phyloP scores from a whole-genome alignment of 2,888 invertebrate genomes.

The Vandiemenella viatica region DNA sequence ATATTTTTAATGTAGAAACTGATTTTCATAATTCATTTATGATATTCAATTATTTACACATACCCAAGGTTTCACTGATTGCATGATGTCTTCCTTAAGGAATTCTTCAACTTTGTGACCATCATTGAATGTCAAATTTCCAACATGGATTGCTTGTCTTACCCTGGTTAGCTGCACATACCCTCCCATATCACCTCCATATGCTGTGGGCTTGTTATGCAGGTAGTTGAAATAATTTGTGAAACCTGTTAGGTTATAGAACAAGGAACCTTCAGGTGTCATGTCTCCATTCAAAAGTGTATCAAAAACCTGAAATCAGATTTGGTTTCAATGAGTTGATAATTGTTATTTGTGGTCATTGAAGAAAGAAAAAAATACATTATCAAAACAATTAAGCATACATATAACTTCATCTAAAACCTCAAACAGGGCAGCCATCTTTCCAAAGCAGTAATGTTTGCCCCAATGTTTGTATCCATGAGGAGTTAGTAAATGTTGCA shows the following conservation, averaged over 20 bases:
- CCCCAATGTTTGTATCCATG: too few relatives aligned
- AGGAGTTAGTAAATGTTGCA: too few relatives aligned
- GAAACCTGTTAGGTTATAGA: conserved; percentile 60
- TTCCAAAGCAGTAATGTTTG: too few relatives aligned
- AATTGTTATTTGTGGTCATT: too few relatives aligned
- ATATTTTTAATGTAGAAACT: too few relatives aligned
- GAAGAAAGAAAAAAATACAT: too few relatives aligned
- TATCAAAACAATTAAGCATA: too few relatives aligned
- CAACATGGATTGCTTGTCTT: conserved; percentile 36
- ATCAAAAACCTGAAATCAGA: conserved; percentile 39
- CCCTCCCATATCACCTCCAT: conserved; percentile 27
- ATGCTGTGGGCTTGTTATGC: conserved; percentile 39
- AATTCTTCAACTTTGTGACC: conserved; percentile 36
- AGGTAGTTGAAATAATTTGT: conserved; percentile 61
- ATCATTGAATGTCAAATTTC: conserved; percentile 50
- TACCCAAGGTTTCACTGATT: conserved; percentile 35
- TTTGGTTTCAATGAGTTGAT: too few relatives aligned
- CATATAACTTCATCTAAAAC: too few relatives aligned
- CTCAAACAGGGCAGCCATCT: too few relatives aligned
- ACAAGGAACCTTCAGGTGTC: conserved; percentile 39
- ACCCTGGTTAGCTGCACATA: conserved; percentile 30
- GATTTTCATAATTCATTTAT: too few relatives aligned
- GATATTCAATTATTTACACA: too few relatives aligned
- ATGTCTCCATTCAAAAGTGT: conserved; percentile 53
- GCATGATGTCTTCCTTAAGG: conserved; percentile 38